Evolutionary conservation across 2,113 vertebrate species (phyloP).

Genomic region (Microcebus ravelobensis): DNA sequence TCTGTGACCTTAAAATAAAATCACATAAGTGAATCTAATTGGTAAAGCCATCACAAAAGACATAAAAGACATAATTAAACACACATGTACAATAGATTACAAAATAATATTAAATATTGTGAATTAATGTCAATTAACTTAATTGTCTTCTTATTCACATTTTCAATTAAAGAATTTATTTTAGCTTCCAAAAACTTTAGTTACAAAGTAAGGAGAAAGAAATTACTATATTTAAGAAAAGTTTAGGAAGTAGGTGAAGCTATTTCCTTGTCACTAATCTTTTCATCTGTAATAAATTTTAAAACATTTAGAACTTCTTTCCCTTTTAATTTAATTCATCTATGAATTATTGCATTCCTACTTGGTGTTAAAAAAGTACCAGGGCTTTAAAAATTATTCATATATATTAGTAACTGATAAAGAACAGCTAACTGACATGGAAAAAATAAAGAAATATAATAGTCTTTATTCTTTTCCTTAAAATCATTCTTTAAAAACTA

Average conservation of each 20-base stretch:
- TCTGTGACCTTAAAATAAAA: background rate
- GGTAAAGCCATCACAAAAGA: background rate
- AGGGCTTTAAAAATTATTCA: background rate
- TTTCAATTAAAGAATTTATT: background rate
- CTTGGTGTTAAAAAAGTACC: background rate
- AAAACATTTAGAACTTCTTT: background rate
- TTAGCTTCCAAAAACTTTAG: background rate
- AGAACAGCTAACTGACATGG: background rate
- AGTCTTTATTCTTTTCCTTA: background rate
- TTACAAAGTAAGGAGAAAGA: background rate
- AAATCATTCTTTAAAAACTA: background rate
- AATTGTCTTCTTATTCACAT: background rate
- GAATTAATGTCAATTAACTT: background rate
- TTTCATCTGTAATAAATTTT: slow-evolving; percentile 2
- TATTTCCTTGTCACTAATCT: background rate
- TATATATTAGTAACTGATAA: background rate
- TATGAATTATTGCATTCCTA: background rate
- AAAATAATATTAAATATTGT: background rate
- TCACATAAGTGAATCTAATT: background rate
- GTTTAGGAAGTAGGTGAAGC: background rate
- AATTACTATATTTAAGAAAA: background rate
- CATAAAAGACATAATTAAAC: background rate
- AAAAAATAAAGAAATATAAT: background rate
- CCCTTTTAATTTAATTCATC: background rate
- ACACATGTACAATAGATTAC: background rate